Base-by-base conservation (phyloP, 2,888 invertebrate species). In the Osmoderma eremita region DNA sequence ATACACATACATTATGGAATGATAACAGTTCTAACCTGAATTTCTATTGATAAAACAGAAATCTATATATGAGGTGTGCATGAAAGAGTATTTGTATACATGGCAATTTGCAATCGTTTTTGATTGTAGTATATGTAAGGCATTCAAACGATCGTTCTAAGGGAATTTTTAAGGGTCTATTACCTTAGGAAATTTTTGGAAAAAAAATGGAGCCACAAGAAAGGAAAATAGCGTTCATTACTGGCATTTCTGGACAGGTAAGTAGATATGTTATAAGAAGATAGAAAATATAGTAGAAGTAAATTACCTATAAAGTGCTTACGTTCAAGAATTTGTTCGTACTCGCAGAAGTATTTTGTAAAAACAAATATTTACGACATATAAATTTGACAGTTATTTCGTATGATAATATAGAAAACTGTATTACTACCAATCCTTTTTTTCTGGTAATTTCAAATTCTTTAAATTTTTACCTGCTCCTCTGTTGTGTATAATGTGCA, bases 211-310 rank as follows among this genome's bases (percentile, higher is more conserved):
- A 66, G 58, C 58, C 63, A 50, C 73, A 74, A 42, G 71, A 71
- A 30, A 84, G 82, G 75, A 91, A 90, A 82, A 87, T 97, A 54
- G 98, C 98, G 10, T 84, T 98, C 67, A 93, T 98, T 77, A 98
- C 98, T 68, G 98, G 98, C 73, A 97, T 98, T 69, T 97, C 96
- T 42, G 98, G 98, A 38, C 98, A 98, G 90, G 98, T 97, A 87
- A 80, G 81, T 53, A 48, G 20, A 53, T 42, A 13, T 8, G 5
- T 42, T 45, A 20, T 20, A 36, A 51, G 10, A 2, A 49, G 17
- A n/a, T 38, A 22, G 6, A 10, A 30, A 30, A 30, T 30, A 30
- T 5, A 5, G 2, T 30, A 2, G 2, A 30, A 30, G 6, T 48
- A 4, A 36, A 8, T 24, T 13, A 36, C 64, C 41, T 58, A 49